A percentile compares a stretch with the other conserved stretches of the same genome.
phyloP scores from a whole-genome alignment of 2,113 vertebrate genomes.

The Pluvialis apricaria region DNA sequence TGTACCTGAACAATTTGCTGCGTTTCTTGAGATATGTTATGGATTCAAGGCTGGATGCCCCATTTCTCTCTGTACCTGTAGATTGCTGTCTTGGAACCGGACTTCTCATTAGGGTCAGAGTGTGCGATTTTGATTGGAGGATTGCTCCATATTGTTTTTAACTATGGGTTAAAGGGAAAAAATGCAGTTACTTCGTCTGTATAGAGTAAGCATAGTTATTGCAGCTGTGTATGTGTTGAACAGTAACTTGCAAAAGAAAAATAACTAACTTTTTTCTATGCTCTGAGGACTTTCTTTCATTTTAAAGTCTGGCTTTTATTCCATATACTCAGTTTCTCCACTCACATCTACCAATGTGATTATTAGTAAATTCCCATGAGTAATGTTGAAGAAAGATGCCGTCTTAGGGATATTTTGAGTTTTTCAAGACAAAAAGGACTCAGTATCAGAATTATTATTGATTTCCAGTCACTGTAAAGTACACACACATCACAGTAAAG shows the following conservation, averaged over 20 bases:
- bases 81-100: background rate
- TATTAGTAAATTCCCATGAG: conserved; percentile 17
- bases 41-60: background rate
- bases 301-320: background rate
- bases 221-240: background rate
- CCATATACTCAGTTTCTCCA: background rate
- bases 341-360: conserved; percentile 2
- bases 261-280: background rate
- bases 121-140: background rate
- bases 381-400: background rate
- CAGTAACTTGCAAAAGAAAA: background rate
- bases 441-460: conserved; percentile 50
- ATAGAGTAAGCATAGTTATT: background rate
- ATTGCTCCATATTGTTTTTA: background rate
- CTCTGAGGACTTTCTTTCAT: background rate
- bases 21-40: background rate
- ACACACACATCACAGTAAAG: conserved; percentile 13
- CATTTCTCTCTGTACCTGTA: background rate
- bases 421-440: conserved; percentile 21
- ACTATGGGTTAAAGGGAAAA: background rate
- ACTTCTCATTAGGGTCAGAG: background rate
- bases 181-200: background rate
- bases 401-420: conserved; percentile 2
- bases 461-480: conserved; percentile 45
- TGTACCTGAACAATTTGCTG: background rate